Conservation (phyloP, 1,140 invertebrate species). For the Brachionus rubens region DNA sequence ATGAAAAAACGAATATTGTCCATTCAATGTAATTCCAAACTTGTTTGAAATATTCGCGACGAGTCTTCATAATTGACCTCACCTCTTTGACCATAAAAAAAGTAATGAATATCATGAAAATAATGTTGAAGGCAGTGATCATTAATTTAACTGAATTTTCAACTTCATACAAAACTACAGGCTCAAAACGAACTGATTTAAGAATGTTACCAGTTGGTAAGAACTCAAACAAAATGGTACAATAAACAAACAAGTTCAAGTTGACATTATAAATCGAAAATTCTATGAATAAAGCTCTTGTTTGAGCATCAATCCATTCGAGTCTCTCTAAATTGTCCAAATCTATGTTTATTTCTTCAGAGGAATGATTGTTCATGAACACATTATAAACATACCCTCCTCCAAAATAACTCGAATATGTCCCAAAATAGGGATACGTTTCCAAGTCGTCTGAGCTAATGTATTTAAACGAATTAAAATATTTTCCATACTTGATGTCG, state of each 20-base stretch:
- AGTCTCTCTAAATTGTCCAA: neutral
- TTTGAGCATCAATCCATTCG: neutral
- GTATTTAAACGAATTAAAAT: no score
- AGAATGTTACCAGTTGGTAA: constrained; percentile 63
- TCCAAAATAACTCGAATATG: neutral
- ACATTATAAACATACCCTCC: neutral
- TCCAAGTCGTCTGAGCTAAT: no score
- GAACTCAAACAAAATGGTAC: no score
- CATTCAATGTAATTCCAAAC: no score
- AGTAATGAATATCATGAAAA: constrained; percentile 60
- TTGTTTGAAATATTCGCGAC: constrained; percentile 55
- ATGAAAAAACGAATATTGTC: no score
- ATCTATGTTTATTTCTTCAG: neutral
- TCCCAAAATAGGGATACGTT: neutral
- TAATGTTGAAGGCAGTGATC: constrained; percentile 57
- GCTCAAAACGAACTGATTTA: constrained; percentile 63
- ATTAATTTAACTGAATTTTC: constrained; percentile 53
- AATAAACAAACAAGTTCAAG: constrained; percentile 62
- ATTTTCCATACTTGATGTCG: no score
- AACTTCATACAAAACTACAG: constrained; percentile 50
- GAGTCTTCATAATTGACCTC: neutral
- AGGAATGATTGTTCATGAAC: neutral
- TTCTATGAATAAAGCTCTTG: neutral
- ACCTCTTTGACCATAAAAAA: constrained; percentile 58
- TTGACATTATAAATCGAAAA: neutral